Evolutionary conservation across 2,888 invertebrate species (phyloP), one percentile per base, ranked within the genome.

Genomic region (Seira sanloemensis): DNA sequence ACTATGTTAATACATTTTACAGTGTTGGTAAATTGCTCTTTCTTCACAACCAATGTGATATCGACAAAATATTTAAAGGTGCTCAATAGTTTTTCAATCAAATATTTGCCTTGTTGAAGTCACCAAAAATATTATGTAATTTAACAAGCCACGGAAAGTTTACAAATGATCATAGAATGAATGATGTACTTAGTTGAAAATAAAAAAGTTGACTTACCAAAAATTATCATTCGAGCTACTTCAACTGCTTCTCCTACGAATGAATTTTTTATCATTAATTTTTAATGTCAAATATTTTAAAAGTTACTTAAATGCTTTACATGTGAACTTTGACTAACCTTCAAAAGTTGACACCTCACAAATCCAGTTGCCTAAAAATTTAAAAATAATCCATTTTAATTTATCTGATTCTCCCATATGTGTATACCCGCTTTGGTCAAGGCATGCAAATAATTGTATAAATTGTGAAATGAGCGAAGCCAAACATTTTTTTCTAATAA

Each of bases 311-410:
- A 74, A 72, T 54, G 24, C n/a, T 54, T 23, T 23, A 4, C 4
- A 37, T 37, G 18, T 54, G 1, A 73, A 58, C 23, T 19, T 4
- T 4, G 2, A 37, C 62, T 26, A 74, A 86, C 85, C 85, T 9
- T 86, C 84, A 75, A 88, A 88, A 24, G 88, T 88, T n/a, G 89
- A 89, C 12, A 89, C 88, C 21, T 85, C 85, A 77, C 89, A 89
- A 54, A 86, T 79, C 86, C 86, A 86, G 25, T 85, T 83, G 19
- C 86, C 86, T 86, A 27, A 16, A 72, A 72, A 68, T 66, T 37
- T 7, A 4, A 37, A 37, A 37, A 37, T 7, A 37, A 37, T 37
- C 37, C 4, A 37, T 4, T 37, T 7, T 7, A 37, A 37, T 37
- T 37, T 37, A 12, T 37, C 37, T 37, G 4, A 37, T 37, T 37